Evolutionary conservation across 2,797 vertebrate genomes (phyloP).

Genomic region (Lutjanus campechanus): DNA sequence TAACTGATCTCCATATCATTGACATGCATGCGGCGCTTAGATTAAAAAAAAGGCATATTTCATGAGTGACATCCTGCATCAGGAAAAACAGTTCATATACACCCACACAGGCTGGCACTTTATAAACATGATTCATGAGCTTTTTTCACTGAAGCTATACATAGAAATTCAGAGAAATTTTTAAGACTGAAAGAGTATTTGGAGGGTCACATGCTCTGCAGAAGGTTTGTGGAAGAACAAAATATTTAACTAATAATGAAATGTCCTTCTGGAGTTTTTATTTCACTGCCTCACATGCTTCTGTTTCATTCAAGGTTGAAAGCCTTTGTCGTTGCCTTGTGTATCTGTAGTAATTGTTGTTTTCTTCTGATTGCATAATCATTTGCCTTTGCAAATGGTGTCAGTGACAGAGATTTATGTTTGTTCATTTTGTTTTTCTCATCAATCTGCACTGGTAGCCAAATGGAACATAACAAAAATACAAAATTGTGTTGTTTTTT

Average conservation of each 20-base stretch:
- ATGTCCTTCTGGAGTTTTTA: conserved; percentile 14
- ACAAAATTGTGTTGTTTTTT: neutral
- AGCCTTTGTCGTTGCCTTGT: conserved; percentile 30
- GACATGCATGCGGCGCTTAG: neutral
- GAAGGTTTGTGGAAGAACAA: conserved; percentile 41
- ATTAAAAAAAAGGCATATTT: conserved; percentile 38
- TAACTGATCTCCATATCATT: conserved; percentile 32
- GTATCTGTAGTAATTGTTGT: conserved; percentile 30
- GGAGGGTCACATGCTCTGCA: conserved; percentile 8
- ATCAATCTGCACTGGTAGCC: conserved; percentile 25
- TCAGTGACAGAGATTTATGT: conserved; percentile 41
- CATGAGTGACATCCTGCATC: conserved; percentile 36
- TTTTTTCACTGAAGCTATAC: conserved; percentile 33
- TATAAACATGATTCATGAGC: conserved; percentile 48
- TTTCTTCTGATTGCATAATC: conserved; percentile 29
- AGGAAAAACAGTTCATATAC: conserved; percentile 25
- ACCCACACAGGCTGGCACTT: conserved; percentile 43
- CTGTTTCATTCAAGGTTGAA: conserved; percentile 37
- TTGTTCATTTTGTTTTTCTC: conserved; percentile 37
- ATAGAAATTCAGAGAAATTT: conserved; percentile 25
- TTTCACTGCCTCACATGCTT: conserved; percentile 16
- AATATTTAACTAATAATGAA: conserved; percentile 31
- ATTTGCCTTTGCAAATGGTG: conserved; percentile 22
- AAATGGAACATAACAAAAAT: conserved; percentile 16
- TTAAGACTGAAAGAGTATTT: neutral